These are phyloP conservation scores for Chloroceryle inda DNA, from an alignment of 2,797 vertebrate genomes.

Conservation along the genomic window DNA sequence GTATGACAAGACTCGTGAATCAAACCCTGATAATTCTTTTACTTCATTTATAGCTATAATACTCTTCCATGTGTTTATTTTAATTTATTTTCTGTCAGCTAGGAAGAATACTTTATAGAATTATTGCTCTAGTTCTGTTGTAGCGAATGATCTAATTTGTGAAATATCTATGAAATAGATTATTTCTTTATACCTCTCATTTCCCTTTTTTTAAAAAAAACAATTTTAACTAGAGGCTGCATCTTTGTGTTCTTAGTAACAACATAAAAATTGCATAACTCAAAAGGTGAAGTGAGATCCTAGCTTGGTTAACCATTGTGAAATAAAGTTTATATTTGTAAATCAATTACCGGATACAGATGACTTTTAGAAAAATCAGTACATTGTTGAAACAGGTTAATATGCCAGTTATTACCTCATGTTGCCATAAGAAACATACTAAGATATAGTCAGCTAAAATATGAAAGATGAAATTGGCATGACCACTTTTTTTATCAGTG, in stretches of 20 bases:
- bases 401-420: not conserved
- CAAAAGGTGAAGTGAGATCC: not conserved
- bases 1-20: not conserved
- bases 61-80: not conserved
- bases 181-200: not conserved
- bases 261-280: constrained; percentile 26
- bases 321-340: not conserved
- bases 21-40: not conserved
- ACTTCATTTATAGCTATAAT: not conserved
- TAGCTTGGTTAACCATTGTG: not conserved
- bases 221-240: not conserved
- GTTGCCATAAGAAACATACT: not conserved
- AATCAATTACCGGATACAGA: not conserved
- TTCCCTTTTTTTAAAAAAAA: not conserved
- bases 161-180: constrained; percentile 1
- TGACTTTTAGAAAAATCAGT: not conserved
- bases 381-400: not conserved
- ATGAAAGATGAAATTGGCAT: not conserved
- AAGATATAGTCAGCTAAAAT: not conserved
- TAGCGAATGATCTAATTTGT: constrained; percentile 18
- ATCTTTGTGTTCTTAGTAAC: constrained; percentile 13
- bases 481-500: not conserved
- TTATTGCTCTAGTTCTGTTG: not conserved
- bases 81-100: constrained; percentile 2
- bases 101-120: not conserved